Evolutionary conservation across 2,888 invertebrate species (phyloP).

Genomic region (Cephus sareptanus): DNA sequence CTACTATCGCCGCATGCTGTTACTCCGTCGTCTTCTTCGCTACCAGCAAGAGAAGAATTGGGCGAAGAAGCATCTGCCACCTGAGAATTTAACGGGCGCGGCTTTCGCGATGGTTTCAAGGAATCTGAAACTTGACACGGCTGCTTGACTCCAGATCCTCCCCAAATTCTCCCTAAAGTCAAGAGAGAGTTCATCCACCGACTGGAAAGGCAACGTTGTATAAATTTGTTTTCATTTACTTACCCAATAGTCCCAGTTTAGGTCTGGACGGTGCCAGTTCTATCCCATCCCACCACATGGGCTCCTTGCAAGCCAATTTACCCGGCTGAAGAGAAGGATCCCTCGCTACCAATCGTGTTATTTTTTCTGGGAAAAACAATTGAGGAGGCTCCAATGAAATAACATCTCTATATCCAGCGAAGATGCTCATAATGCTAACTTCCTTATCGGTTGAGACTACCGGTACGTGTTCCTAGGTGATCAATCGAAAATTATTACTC

Average conservation of each 20-base stretch:
- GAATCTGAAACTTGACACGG: constrained; percentile 42
- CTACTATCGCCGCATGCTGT: constrained; percentile 52
- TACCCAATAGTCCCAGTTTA: constrained; percentile 73
- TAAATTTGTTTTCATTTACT: background rate
- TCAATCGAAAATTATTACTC: background rate
- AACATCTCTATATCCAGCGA: constrained; percentile 70
- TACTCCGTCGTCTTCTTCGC: constrained; percentile 52
- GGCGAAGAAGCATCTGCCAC: constrained; percentile 47
- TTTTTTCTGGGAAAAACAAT: constrained; percentile 75
- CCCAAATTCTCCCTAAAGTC: constrained; percentile 58
- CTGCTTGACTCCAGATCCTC: constrained; percentile 49
- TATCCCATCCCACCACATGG: constrained; percentile 81
- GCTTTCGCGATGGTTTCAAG: constrained; percentile 46
- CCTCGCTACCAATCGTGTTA: constrained; percentile 75
- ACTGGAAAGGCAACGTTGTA: background rate
- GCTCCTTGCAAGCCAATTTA: constrained; percentile 74
- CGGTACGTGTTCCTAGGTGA: constrained; percentile 75
- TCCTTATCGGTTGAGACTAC: constrained; percentile 75
- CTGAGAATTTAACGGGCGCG: constrained; percentile 46
- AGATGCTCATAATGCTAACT: constrained; percentile 73
- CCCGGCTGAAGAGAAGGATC: constrained; percentile 66
- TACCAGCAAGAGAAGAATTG: constrained; percentile 51
- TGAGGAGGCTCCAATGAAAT: constrained; percentile 76
- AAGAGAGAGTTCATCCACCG: background rate
- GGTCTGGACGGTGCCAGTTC: constrained; percentile 74